phyloP scores from a whole-genome alignment of 37 sponge, comb jelly and placozoan species.

The Dysidea cf. avara region DNA sequence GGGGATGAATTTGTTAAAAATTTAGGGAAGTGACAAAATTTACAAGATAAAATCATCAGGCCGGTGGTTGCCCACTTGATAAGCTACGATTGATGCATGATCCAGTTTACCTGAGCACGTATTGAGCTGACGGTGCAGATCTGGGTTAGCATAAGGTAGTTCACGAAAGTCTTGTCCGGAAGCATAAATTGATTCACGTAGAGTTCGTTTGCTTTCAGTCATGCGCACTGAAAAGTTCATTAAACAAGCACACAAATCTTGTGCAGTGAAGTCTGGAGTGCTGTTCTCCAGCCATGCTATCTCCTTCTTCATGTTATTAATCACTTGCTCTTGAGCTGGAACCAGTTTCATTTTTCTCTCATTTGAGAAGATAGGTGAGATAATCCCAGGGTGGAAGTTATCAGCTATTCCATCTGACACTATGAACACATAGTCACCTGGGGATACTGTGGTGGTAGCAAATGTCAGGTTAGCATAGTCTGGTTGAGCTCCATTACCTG shows the following conservation, averaged over 20 bases:
- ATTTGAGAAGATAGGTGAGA: background rate
- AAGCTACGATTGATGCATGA: slow-evolving; percentile 80
- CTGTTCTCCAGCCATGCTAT: slow-evolving; percentile 25
- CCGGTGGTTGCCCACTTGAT: slow-evolving; percentile 48
- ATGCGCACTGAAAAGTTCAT: slow-evolving; percentile 37
- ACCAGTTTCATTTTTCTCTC: background rate
- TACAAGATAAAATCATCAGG: too few species aligned
- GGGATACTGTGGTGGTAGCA: slow-evolving; percentile 42
- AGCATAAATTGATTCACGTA: slow-evolving; percentile 17
- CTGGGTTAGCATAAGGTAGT: slow-evolving; percentile 34
- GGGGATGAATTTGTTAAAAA: too few species aligned
- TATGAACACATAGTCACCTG: slow-evolving; percentile 73
- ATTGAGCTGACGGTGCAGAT: slow-evolving; percentile 49
- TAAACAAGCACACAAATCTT: slow-evolving; percentile 65
- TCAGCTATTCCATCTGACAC: slow-evolving; percentile 80
- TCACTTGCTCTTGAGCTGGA: slow-evolving; percentile 1
- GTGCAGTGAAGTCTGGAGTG: slow-evolving; percentile 59
- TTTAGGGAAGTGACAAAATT: too few species aligned
- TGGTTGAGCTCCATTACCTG: slow-evolving; percentile 66
- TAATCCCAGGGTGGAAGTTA: slow-evolving; percentile 64
- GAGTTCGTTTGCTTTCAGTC: slow-evolving; percentile 61
- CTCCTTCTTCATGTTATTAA: too few species aligned
- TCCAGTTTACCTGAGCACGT: slow-evolving; percentile 72
- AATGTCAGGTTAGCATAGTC: slow-evolving; percentile 74
- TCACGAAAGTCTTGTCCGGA: slow-evolving; percentile 12